Evolutionary conservation across 2,113 vertebrate genomes (phyloP), one percentile per base, ranked within the genome.

Genomic region (Myotis lucifugus): DNA sequence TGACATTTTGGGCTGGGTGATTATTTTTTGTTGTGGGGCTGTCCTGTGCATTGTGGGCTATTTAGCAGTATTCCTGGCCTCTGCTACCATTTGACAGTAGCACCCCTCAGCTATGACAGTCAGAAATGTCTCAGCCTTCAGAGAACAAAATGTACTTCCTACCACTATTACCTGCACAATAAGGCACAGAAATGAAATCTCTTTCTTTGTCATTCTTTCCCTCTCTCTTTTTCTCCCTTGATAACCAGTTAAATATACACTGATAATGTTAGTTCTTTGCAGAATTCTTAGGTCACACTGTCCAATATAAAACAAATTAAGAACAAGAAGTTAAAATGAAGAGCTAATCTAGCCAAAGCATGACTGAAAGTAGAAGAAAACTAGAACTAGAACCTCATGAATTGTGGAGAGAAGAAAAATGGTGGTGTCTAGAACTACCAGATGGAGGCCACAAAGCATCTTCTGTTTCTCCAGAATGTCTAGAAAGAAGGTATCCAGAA

Each of bases 361-460:
- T 46, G 32, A 78, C 52, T 88, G 48, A 77, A 94, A 82, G 50
- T 56, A 77, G 81, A 88, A 72, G 23, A 82, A 70, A 94, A 37
- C 2, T 40, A 50, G 42, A 37, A 37, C 37, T 4, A 50, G 42
- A 37, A 37, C 37, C 4, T 18, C 82, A 37, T 32, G 27, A 85
- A 37, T 81, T 76, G 14, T 85, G 48, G 50, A 40, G 87, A 92
- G 50, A 61, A 88, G 25, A 73, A 61, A 67, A 67, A 79, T 59
- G 9, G 14, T n/a, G 27, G 50, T 32, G 1, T 34, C 23, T 46
- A 46, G 61, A 88, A 46, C 18, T 18, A 10, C 34, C 23, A 18
- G 85, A 85, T 15, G 48, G 59, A 61, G 85, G 77, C 12, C 21
- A 52, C 34, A 59, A 52, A 76, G 14, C 11, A 27, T 67, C 76